phyloP scores from a whole-genome alignment of 2,888 invertebrate species.

The Chrysopilus asiliformis region DNA sequence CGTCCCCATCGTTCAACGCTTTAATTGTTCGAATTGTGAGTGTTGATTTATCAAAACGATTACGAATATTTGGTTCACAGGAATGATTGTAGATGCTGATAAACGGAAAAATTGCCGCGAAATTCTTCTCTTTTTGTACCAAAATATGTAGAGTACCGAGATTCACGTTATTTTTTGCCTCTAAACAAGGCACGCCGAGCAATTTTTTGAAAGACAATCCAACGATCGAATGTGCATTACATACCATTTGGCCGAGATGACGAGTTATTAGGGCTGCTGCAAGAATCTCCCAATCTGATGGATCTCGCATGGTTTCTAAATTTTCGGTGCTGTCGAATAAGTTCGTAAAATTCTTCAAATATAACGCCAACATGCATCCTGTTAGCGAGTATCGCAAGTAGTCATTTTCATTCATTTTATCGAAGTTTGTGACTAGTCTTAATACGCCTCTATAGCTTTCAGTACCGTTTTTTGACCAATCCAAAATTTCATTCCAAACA shows the following conservation, averaged over 20 bases:
- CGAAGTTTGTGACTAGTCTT: conserved; percentile 57
- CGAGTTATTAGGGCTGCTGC: conserved; percentile 53
- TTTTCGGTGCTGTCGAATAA: conserved; percentile 45
- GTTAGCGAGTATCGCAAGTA: conserved; percentile 56
- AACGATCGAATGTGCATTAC: conserved; percentile 57
- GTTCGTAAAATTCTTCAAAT: conserved; percentile 48
- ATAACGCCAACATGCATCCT: conserved; percentile 50
- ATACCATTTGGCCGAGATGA: conserved; percentile 64
- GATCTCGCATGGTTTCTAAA: conserved; percentile 24
- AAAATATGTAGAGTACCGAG: conserved; percentile 20
- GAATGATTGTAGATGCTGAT: conserved; percentile 89
- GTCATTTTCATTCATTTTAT: conserved; percentile 50
- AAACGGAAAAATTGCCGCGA: conserved; percentile 74
- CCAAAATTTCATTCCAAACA: conserved; percentile 1
- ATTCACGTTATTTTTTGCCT: not conserved
- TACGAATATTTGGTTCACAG: conserved; percentile 70
- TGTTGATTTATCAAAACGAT: conserved; percentile 55
- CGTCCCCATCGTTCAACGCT: conserved; percentile 48
- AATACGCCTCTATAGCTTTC: conserved; percentile 52
- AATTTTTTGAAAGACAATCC: not conserved
- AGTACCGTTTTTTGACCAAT: conserved; percentile 15
- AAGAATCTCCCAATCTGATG: conserved; percentile 36
- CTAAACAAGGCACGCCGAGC: not conserved
- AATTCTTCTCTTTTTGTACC: conserved; percentile 38
- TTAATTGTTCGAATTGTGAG: conserved; percentile 57